Percentiles rank a stretch among this genome's conserved stretches.
Conservation (phyloP, 1,140 invertebrate genomes). For the Diuraphis noxia region DNA sequence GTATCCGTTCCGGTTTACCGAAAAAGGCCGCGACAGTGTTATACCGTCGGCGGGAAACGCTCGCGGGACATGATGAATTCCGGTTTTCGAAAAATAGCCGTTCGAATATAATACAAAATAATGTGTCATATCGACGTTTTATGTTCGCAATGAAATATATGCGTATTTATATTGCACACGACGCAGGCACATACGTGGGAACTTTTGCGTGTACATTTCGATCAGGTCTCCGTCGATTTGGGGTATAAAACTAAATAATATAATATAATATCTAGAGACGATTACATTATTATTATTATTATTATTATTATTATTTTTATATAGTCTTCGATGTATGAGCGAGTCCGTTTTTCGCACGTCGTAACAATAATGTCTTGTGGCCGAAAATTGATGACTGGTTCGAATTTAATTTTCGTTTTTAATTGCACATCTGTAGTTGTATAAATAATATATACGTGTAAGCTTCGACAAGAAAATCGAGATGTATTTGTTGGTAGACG, state of each 20-base stretch:
- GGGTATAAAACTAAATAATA: background rate
- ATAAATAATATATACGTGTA: no score
- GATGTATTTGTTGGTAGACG: background rate
- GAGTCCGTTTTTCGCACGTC: background rate
- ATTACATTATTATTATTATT: background rate
- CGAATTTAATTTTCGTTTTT: background rate
- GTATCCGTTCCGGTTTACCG: conserved; percentile 34
- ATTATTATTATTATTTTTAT: no score
- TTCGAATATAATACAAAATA: background rate
- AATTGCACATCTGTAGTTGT: background rate
- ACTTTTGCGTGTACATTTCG: background rate
- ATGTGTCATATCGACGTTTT: background rate
- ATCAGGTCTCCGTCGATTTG: background rate
- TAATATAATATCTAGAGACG: background rate
- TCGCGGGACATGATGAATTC: background rate
- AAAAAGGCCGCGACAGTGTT: background rate
- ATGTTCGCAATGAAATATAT: conserved; percentile 12
- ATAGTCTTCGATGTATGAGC: no score
- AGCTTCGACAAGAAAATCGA: background rate
- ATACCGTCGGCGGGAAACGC: background rate
- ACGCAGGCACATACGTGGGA: background rate
- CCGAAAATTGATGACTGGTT: background rate
- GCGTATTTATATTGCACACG: background rate
- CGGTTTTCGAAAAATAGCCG: background rate
- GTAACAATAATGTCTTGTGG: background rate